A percentile compares a stretch with the other conserved stretches of the same genome.
phyloP scores from a whole-genome alignment of 2,113 vertebrate genomes.

The Jacana jacana region DNA sequence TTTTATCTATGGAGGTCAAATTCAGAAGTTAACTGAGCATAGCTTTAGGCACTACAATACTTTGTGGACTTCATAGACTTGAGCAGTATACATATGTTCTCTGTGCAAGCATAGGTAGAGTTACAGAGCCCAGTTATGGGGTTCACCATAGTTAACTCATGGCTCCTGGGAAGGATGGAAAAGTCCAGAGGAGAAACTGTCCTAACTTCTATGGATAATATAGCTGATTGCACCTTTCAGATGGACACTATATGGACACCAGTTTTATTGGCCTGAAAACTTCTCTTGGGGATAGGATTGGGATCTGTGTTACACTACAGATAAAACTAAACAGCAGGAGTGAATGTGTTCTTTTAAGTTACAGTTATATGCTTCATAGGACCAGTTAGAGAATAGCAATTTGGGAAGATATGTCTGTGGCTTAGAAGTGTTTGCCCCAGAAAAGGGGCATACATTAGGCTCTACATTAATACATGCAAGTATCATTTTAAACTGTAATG shows the following conservation, averaged over 20 bases:
- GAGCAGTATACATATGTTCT: accelerated
- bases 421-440: neutral
- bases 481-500: neutral
- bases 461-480: neutral
- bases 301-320: neutral
- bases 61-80: neutral
- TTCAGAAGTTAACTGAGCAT: neutral
- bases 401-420: neutral
- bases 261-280: neutral
- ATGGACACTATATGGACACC: neutral
- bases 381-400: neutral
- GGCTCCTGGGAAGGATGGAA: neutral
- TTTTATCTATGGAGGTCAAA: neutral
- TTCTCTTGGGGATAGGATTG: neutral
- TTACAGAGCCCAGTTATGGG: neutral
- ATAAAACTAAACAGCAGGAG: neutral
- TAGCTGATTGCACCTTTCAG: neutral
- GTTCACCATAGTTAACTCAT: neutral
- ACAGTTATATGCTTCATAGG: neutral
- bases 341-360: neutral
- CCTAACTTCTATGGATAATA: neutral
- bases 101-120: neutral
- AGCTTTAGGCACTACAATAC: neutral
- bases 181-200: neutral
- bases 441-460: neutral